Percentiles rank a stretch among this genome's conserved stretches.
These are phyloP conservation scores for Catostomus latipinnis DNA, from an alignment of 2,797 vertebrate genomes.

Conservation along the genomic window DNA sequence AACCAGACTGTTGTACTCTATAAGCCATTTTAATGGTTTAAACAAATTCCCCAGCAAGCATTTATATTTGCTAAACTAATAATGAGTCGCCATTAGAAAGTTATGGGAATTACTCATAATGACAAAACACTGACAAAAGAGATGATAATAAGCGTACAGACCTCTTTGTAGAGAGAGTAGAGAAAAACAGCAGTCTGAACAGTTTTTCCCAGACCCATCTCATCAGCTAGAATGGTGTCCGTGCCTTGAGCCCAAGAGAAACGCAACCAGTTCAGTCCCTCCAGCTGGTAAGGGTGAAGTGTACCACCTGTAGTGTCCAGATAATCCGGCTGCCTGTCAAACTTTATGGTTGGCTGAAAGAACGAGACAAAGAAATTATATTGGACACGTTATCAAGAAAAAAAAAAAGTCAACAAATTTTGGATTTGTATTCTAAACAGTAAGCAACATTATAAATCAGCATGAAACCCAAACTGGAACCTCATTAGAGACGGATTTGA, in stretches of 20 bases:
- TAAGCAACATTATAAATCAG: too few species aligned
- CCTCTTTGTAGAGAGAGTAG: conserved; percentile 98
- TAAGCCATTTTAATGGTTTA: too few species aligned
- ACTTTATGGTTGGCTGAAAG: conserved; percentile 95
- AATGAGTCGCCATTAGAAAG: background rate
- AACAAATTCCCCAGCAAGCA: too few species aligned
- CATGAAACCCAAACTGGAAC: too few species aligned
- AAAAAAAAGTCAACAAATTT: background rate
- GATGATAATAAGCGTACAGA: conserved; percentile 59
- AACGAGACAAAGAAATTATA: background rate
- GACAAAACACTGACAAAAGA: background rate
- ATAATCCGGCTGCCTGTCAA: conserved; percentile 94
- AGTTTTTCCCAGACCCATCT: conserved; percentile 98
- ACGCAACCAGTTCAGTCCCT: conserved; percentile 96
- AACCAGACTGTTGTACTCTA: too few species aligned
- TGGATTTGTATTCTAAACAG: too few species aligned
- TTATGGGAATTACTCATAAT: conserved; percentile 1
- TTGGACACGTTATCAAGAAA: background rate
- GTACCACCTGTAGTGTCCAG: conserved; percentile 92
- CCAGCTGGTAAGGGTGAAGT: conserved; percentile 96
- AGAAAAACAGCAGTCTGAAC: conserved; percentile 98
- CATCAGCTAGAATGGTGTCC: conserved; percentile 96
- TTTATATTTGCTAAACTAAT: too few species aligned
- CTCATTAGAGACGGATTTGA: too few species aligned
- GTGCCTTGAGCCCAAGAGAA: conserved; percentile 99